Conservation (phyloP, 2,888 invertebrate species). For the Endotricha flammealis region DNA sequence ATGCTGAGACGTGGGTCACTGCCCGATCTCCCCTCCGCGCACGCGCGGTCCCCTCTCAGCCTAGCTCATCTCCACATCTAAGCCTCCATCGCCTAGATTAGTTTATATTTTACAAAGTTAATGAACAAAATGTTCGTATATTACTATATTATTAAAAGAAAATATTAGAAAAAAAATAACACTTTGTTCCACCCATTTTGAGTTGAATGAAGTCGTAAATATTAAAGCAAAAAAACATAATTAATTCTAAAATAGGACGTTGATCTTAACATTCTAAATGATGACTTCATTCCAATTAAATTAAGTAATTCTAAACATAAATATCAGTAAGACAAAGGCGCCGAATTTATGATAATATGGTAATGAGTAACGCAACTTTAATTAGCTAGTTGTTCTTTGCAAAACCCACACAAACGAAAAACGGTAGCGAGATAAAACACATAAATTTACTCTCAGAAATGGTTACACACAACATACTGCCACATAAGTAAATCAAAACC, state of each 20-base stretch:
- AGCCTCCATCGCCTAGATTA: constrained; percentile 68
- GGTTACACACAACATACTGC: constrained; percentile 50
- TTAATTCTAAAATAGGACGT: constrained; percentile 15
- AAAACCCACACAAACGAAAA: constrained; percentile 62
- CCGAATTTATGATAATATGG: constrained; percentile 47
- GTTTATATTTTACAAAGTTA: too few species aligned
- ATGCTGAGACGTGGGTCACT: constrained; percentile 66
- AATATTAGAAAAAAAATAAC: constrained; percentile 14
- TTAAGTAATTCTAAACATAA: constrained; percentile 36
- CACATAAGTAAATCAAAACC: constrained; percentile 66
- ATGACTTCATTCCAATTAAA: constrained; percentile 28
- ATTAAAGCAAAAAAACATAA: constrained; percentile 14
- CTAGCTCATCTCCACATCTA: constrained; percentile 52
- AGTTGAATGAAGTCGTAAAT: constrained; percentile 11
- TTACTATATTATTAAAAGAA: neutral
- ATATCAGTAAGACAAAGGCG: constrained; percentile 39
- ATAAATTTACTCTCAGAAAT: constrained; percentile 66
- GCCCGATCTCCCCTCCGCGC: constrained; percentile 53
- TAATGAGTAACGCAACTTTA: constrained; percentile 41
- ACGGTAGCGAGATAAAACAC: constrained; percentile 65
- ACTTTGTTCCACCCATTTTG: neutral
- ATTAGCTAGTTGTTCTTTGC: constrained; percentile 48
- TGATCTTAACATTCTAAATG: constrained; percentile 13
- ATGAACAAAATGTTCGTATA: too few species aligned
- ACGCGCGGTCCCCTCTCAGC: constrained; percentile 28